These are phyloP conservation scores for Poecile montanus DNA, from an alignment of 2,797 vertebrate genomes.

Conservation along the genomic window DNA sequence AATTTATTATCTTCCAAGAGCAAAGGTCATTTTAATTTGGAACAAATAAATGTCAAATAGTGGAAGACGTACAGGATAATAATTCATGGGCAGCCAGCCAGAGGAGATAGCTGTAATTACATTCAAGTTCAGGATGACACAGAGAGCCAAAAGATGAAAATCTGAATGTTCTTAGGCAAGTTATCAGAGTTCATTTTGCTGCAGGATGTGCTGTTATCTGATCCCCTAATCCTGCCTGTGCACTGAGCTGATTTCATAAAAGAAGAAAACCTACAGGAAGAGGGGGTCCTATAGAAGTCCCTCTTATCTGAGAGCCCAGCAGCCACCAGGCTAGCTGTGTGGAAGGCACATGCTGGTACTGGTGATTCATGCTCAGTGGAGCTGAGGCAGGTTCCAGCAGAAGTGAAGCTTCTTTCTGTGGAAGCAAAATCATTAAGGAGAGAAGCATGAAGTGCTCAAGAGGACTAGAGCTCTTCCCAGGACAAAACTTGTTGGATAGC, in stretches of 20 bases:
- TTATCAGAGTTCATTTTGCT: conserved; percentile 13
- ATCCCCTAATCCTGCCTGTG: not conserved
- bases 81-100: conserved; percentile 17
- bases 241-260: not conserved
- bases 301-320: not conserved
- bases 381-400: not conserved
- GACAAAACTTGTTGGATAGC: not conserved
- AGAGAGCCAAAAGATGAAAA: not conserved
- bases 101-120: conserved; percentile 37
- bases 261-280: not conserved
- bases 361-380: not conserved
- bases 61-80: conserved; percentile 29
- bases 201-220: not conserved
- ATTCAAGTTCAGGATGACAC: conserved; percentile 33
- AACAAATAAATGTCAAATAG: conserved; percentile 51
- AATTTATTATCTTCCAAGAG: conserved; percentile 19
- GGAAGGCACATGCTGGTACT: not conserved
- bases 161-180: not conserved
- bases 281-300: not conserved
- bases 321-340: not conserved
- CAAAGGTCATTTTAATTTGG: conserved; percentile 57
- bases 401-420: not conserved
- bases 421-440: not conserved
- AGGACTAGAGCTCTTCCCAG: not conserved
- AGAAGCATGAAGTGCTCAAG: not conserved